These are phyloP conservation scores for Pygocentrus nattereri DNA, from an alignment of 2,797 vertebrate species.

Conservation along the genomic window DNA sequence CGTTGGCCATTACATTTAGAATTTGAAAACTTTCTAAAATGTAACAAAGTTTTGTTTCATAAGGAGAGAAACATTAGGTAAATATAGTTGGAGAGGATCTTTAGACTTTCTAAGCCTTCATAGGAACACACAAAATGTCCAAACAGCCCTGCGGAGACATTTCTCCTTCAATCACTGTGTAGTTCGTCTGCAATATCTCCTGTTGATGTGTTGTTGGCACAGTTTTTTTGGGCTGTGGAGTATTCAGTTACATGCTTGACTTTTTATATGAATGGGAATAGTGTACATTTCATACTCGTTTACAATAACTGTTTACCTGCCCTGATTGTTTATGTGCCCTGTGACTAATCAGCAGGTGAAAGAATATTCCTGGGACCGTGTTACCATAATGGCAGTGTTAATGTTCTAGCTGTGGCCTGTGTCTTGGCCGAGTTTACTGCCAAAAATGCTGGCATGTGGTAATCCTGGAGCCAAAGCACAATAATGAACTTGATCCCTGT, in stretches of 20 bases:
- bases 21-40: no score
- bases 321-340: slow-evolving; percentile 9
- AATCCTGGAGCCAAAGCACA: neutral
- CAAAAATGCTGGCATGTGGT: neutral
- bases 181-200: neutral
- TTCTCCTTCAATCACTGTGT: neutral
- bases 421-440: neutral
- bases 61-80: neutral
- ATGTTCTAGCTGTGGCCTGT: neutral
- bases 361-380: neutral
- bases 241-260: slow-evolving; percentile 27
- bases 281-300: slow-evolving; percentile 25
- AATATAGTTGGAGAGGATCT: neutral
- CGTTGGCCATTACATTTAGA: no score
- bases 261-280: slow-evolving; percentile 36
- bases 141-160: neutral
- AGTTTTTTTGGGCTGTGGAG: slow-evolving; percentile 22
- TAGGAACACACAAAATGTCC: neutral
- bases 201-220: slow-evolving; percentile 23
- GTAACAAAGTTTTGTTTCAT: neutral
- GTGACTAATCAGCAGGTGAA: slow-evolving; percentile 9
- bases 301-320: neutral
- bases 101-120: neutral
- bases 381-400: neutral
- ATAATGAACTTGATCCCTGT: neutral